A percentile compares a stretch with the other conserved stretches of the same genome.
Conservation (phyloP, 2,113 vertebrate genomes). For the Eretmochelys imbricata region DNA sequence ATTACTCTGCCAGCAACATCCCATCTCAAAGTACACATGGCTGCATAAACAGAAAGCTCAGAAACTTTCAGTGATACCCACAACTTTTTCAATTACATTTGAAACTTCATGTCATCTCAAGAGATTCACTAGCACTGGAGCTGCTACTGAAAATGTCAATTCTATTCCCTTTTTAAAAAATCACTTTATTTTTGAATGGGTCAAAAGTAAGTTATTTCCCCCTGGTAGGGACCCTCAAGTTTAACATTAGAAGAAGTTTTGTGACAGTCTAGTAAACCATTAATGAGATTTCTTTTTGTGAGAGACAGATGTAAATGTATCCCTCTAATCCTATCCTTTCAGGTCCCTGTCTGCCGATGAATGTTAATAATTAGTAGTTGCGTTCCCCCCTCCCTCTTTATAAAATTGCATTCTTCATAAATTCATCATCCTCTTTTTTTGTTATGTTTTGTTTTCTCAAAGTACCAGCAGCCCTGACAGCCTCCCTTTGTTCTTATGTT, state of each 20-base stretch:
- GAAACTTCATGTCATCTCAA: conserved; percentile 40
- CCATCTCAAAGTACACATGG: conserved; percentile 46
- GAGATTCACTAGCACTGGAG: conserved; percentile 18
- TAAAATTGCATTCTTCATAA: conserved; percentile 81
- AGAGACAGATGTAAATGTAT: conserved; percentile 83
- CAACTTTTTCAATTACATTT: conserved; percentile 32
- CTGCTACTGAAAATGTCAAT: conserved; percentile 15
- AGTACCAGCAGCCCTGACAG: conserved; percentile 80
- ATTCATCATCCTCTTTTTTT: conserved; percentile 59
- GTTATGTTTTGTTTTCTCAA: conserved; percentile 75
- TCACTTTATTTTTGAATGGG: neutral
- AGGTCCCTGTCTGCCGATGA: conserved; percentile 79
- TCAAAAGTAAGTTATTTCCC: conserved; percentile 31
- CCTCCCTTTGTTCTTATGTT: conserved; percentile 83
- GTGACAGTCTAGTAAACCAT: conserved; percentile 80
- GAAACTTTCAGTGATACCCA: conserved; percentile 46
- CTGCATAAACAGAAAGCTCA: conserved; percentile 56
- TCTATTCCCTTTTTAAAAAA: conserved; percentile 15
- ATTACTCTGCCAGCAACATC: conserved; percentile 56
- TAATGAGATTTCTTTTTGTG: conserved; percentile 81
- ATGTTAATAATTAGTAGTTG: conserved; percentile 84
- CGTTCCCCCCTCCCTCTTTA: conserved; percentile 63
- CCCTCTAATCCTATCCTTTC: conserved; percentile 80
- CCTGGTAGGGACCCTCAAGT: conserved; percentile 43
- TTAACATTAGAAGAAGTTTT: conserved; percentile 76